Percentiles rank a stretch among this genome's conserved stretches.
phyloP scores from a whole-genome alignment of 2,888 invertebrate genomes.

The Atrina japonica region DNA sequence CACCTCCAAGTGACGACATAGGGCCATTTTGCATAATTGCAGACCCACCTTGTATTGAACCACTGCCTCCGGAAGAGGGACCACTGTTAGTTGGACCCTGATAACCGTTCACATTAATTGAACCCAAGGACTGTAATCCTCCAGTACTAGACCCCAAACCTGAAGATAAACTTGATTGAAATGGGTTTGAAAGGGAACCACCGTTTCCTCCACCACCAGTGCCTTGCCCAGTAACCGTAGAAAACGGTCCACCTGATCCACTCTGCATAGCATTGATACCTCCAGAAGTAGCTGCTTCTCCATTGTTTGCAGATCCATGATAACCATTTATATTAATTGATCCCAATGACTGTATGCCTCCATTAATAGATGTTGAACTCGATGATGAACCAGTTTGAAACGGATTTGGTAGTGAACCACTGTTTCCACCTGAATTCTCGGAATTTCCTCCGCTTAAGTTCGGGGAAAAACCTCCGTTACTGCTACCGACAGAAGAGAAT shows the following conservation, averaged over 20 bases:
- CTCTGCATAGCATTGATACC: constrained; percentile 1
- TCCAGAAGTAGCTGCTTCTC: neutral
- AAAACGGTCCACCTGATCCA: constrained; percentile 26
- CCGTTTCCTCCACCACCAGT: constrained; percentile 18
- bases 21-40: constrained; percentile 8
- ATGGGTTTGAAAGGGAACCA: no score
- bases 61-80: neutral
- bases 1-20: constrained; percentile 4
- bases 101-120: no score
- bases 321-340: no score
- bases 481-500: neutral
- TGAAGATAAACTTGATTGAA: no score
- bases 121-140: no score
- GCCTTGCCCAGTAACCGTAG: constrained; percentile 1
- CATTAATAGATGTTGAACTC: neutral
- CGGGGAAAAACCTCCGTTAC: neutral
- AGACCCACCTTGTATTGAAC: neutral
- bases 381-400: constrained; percentile 10
- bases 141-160: no score
- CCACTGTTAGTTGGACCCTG: neutral
- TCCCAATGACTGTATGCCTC: neutral
- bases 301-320: neutral
- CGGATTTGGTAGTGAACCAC: constrained; percentile 3
- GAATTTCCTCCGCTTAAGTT: neutral
- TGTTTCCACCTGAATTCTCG: constrained; percentile 2